Conservation (phyloP, 92 coral and sea anemone species). For the Porites rus region DNA sequence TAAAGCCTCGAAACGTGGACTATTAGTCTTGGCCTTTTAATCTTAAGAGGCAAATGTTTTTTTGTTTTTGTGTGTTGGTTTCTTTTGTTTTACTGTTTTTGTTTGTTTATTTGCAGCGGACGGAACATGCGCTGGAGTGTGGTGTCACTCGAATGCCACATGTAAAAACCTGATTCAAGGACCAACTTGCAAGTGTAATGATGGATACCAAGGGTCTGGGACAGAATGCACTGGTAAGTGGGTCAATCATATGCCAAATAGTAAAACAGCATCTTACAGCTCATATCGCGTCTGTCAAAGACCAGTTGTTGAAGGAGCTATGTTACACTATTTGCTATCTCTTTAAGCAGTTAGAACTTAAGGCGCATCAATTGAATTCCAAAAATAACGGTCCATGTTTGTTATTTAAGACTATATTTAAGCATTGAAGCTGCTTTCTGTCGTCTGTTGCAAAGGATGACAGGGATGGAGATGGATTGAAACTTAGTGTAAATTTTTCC, state of each 20-base stretch:
- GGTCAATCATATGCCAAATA: not conserved
- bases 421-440: too few species aligned
- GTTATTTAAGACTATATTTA: too few species aligned
- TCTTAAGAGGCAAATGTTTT: not conserved
- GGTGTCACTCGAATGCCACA: conserved; percentile 83
- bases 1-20: too few species aligned
- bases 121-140: conserved; percentile 92
- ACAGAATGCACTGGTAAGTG: conserved; percentile 81
- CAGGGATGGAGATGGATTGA: too few species aligned
- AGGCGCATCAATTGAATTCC: too few species aligned
- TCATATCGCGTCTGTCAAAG: not conserved
- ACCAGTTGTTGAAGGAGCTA: not conserved
- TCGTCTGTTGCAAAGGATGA: too few species aligned
- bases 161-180: conserved; percentile 69
- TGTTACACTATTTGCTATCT: not conserved
- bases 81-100: too few species aligned
- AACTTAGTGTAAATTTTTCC: too few species aligned
- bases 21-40: too few species aligned
- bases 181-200: conserved; percentile 79
- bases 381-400: too few species aligned
- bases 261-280: not conserved
- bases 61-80: too few species aligned
- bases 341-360: too few species aligned
- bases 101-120: conserved; percentile 67
- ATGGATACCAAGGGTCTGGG: conserved; percentile 92